Evolutionary conservation across 2,888 invertebrate genomes (phyloP).

Genomic region (Unio delphinus): DNA sequence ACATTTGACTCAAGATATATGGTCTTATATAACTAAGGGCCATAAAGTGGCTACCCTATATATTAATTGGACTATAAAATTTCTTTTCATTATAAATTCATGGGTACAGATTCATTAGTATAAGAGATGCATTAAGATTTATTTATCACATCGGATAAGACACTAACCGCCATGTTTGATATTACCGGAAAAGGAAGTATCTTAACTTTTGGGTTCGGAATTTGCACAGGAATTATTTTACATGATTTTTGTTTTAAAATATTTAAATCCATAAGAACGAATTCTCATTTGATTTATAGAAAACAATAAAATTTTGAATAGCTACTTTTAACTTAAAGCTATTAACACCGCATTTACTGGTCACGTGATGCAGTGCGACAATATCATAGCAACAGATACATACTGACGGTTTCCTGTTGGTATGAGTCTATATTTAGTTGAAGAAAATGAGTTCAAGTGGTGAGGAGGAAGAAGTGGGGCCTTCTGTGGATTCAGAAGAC

Average conservation of each 20-base stretch:
- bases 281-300: no score
- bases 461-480: conserved; percentile 70
- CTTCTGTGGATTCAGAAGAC: conserved; percentile 75
- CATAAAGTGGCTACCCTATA: no score
- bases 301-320: no score
- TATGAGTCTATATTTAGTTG: background rate
- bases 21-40: no score
- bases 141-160: no score
- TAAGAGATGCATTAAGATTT: no score
- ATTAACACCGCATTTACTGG: background rate
- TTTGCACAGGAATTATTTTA: background rate
- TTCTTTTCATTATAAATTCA: no score
- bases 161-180: conserved; percentile 61
- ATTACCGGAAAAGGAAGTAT: conserved; percentile 54
- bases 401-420: background rate
- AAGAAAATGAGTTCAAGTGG: conserved; percentile 64
- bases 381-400: conserved; percentile 38
- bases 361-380: conserved; percentile 30
- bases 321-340: no score
- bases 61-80: no score
- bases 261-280: background rate
- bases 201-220: background rate
- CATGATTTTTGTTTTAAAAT: background rate
- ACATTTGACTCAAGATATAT: no score
- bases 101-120: no score